phyloP scores from a whole-genome alignment of 2,888 invertebrate genomes.

The Yponomeuta malinellus region DNA sequence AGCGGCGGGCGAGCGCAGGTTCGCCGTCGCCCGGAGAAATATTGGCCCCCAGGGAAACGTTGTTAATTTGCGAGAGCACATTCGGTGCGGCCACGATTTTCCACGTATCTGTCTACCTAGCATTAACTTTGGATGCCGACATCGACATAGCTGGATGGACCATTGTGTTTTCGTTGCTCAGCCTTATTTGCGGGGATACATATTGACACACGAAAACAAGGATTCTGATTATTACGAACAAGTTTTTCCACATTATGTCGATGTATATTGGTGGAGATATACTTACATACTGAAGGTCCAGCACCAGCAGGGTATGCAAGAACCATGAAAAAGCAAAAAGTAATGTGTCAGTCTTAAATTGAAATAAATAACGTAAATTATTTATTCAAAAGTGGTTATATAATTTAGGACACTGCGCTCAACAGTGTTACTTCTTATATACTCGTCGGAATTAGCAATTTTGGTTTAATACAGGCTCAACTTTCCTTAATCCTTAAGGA shows the following conservation, averaged over 20 bases:
- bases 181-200: not conserved
- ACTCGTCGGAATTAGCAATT: too few species aligned
- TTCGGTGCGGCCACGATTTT: conserved; percentile 59
- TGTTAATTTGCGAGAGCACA: conserved; percentile 69
- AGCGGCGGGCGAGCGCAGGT: conserved; percentile 69
- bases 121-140: not conserved
- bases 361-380: not conserved
- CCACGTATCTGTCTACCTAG: conserved; percentile 55
- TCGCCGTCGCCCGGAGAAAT: conserved; percentile 68
- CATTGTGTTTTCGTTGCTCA: not conserved
- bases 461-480: too few species aligned
- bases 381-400: not conserved
- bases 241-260: too few species aligned
- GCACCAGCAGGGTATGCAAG: conserved; percentile 26
- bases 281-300: conserved; percentile 56
- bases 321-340: conserved; percentile 40
- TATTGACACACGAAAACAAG: too few species aligned
- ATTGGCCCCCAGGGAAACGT: conserved; percentile 67
- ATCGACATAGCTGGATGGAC: not conserved
- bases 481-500: too few species aligned
- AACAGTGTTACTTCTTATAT: too few species aligned
- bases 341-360: conserved; percentile 21
- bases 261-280: conserved; percentile 21
- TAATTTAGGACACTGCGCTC: not conserved
- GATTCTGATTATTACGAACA: too few species aligned